Base-by-base conservation (phyloP, 2,888 invertebrate species). In the Lasioglossum leucozonium region DNA sequence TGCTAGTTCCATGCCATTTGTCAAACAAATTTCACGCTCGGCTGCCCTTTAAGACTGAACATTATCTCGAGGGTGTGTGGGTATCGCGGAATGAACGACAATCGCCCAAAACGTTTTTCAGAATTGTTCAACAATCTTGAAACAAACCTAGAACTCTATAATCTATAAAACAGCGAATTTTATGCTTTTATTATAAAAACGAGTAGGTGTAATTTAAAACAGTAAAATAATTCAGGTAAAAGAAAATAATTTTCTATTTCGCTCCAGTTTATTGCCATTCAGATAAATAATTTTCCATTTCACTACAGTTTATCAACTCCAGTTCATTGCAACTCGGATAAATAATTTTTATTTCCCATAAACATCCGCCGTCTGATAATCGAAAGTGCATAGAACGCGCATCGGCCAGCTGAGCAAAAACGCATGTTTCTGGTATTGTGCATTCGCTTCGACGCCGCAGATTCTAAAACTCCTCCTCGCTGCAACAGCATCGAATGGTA, bases 1-100 rank as follows among this genome's bases (percentile, higher is more conserved):
- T 72, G 72, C 87, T 82, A 87, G 87, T 87, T 87, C 81, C 77
- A 79, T 87, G 82, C 79, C 79, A 87, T 87, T 87, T 87, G 87
- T 87, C 87, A 87, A 87, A 84, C 81, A 87, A 88, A 88, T 88
- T 88, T 85, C 88, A 88, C 82, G 88, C 88, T 82, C 67, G 81
- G 72, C 77, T 88, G 82, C 71, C 85, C 82, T 81, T 87, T 77
- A 34, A 80, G 85, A 78, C 58, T 87, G 80, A 72, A 65, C 86
- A 82, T 86, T 86, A 86, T 81, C 76, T 55, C 72, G 85, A 85
- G 85, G 79, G 86, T 85, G 79, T 65, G 85, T 69, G 62, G 72
- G 76, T 67, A 79, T 75, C 51, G 10, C 37, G 71, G 65, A 55
- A 65, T 62, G 51, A 58, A 67, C 76, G 69, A 62, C 81, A 81